A percentile compares a stretch with the other conserved stretches of the same genome.
These are phyloP conservation scores for Eutolmus rufibarbis DNA, from an alignment of 2,888 invertebrate species.

Conservation along the genomic window DNA sequence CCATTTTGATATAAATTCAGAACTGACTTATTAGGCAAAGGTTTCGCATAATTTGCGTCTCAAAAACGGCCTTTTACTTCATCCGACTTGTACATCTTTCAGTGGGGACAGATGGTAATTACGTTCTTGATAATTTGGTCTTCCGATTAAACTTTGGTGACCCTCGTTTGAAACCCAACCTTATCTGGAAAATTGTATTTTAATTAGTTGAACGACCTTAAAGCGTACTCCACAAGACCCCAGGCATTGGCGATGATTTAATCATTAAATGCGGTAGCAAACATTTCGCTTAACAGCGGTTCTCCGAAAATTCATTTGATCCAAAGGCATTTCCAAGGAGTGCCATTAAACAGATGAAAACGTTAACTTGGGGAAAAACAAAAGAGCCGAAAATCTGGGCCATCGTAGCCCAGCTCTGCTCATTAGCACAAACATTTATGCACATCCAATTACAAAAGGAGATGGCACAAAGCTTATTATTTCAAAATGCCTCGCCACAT, in stretches of 20 bases:
- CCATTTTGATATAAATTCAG: neutral
- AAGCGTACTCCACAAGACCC: neutral
- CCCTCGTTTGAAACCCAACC: neutral
- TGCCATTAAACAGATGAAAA: neutral
- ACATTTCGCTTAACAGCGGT: neutral
- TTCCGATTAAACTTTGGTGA: neutral
- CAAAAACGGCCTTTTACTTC: neutral
- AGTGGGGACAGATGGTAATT: neutral
- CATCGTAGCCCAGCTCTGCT: neutral
- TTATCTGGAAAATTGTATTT: conserved; percentile 11
- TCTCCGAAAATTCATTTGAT: neutral
- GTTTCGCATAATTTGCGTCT: neutral
- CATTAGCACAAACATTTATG: neutral
- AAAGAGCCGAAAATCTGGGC: neutral
- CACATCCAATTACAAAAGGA: neutral
- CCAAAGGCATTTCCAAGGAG: neutral
- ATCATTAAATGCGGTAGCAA: neutral
- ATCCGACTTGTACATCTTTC: neutral
- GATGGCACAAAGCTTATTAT: neutral
- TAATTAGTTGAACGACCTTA: neutral
- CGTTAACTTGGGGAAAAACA: neutral
- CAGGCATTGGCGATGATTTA: neutral
- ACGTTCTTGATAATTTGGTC: neutral
- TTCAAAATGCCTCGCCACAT: neutral
- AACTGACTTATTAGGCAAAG: neutral